Base-by-base conservation (phyloP, 2,113 vertebrate genomes). In the Phyllostomus discolor region DNA sequence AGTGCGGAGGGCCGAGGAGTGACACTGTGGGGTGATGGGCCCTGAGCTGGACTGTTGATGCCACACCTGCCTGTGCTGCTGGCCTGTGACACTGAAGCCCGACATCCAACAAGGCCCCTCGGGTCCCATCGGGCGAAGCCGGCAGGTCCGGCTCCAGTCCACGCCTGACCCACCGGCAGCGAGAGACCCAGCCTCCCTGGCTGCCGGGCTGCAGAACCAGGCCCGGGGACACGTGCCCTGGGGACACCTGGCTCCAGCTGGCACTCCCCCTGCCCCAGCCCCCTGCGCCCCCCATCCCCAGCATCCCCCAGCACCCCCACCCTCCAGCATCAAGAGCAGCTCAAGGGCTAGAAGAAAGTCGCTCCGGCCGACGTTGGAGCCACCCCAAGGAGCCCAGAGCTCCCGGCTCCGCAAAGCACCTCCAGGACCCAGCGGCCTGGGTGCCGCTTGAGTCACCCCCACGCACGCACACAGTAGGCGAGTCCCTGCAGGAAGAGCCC, bases 151-250 rank as follows among this genome's bases (percentile, higher is more conserved):
- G 73, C 52, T 10, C 35, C 26, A 0, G 22, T 0, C 46, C 28
- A 2, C 0, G 0, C 5, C 26, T 11, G 46, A 19, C 17, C 52
- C 38, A 41, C 38, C 12, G 0, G 35, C 33, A 10, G 78, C 62
- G 41, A 3, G 38, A 66, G 69, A 50, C 70, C 43, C 31, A 1
- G 1, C 64, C 84, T 4, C 35, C 64, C 79, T 7, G 14, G 35
- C 35, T 19, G 46, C 59, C 59, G 16, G 59, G 0, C 24, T 10
- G 24, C 46, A 17, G 35, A 46, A 7, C n/a, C 11, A 17, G 73
- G 28, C 1, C 33, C 5, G 15, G 28, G 31, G 46, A 10, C 11
- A 48, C 3, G 1, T 0, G 1, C 50, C 59, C 33, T 0, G 0
- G 57, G 79, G 43, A 26, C 57, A 59, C 24, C 57, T 59, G 22